phyloP scores from a whole-genome alignment of 2,888 invertebrate species.

The Eudemis profundana region DNA sequence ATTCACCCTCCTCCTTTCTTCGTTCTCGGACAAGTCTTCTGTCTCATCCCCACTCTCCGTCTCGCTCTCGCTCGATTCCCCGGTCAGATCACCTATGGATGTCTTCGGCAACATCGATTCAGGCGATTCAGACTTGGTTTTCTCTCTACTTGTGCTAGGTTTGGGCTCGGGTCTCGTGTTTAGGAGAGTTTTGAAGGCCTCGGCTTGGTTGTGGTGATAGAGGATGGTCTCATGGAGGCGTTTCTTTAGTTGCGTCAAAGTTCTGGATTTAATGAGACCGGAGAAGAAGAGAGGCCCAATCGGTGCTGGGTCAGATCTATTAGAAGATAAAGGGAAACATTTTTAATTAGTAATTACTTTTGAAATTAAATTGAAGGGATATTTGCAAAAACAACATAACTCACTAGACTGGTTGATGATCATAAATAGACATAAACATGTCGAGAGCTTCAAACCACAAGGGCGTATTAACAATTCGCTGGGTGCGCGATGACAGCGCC shows the following conservation, averaged over 20 bases:
- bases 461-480: too few species aligned
- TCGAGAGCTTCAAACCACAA: too few species aligned
- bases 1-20: slow-evolving; percentile 48
- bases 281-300: slow-evolving; percentile 77
- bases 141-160: background rate
- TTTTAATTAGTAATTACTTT: too few species aligned
- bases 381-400: too few species aligned
- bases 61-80: slow-evolving; percentile 54
- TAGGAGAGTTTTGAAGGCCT: slow-evolving; percentile 50
- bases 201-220: slow-evolving; percentile 64
- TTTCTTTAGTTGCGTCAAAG: slow-evolving; percentile 66
- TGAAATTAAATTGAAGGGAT: too few species aligned
- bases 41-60: slow-evolving; percentile 44
- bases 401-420: too few species aligned
- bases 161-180: slow-evolving; percentile 19
- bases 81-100: slow-evolving; percentile 64
- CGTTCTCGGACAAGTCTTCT: slow-evolving; percentile 45
- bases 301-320: slow-evolving; percentile 57
- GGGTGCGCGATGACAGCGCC: too few species aligned
- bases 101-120: slow-evolving; percentile 59
- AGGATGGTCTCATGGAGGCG: slow-evolving; percentile 64
- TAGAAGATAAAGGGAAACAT: slow-evolving; percentile 14
- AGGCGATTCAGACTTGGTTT: slow-evolving; percentile 4
- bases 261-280: slow-evolving; percentile 73
- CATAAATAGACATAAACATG: too few species aligned